Base-by-base conservation (phyloP, 2,888 invertebrate genomes). In the Troilus luridus region DNA sequence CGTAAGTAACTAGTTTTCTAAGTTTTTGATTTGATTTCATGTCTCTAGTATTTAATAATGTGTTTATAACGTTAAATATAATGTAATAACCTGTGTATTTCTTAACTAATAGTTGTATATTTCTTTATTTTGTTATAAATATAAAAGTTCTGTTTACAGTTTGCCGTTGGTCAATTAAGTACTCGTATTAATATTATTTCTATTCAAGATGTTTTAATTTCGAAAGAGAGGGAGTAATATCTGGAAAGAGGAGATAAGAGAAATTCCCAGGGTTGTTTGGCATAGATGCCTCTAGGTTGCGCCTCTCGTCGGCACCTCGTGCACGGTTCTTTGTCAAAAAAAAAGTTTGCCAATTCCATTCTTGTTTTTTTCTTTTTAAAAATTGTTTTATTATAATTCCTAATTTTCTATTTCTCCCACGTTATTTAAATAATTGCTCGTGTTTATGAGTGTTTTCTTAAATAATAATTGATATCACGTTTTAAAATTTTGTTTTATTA, bases 221-320 rank as follows among this genome's bases (percentile, higher is more conserved):
- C 14, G 60, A 60, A 27, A 60, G 88, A 88, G 88, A 88, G 88
- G 60, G 60, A 88, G 88, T 17, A 27, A 77, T 77, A 90, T 90
- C 90, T 90, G n/a, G 24, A 27, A 62, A 89, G 54, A n/a, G 24
- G 77, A 72, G 90, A 90, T 90, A 90, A 90, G 90, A 89, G 90
- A 77, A 67, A 77, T 90, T 90, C 90, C 90, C 90, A 90, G n/a
- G 90, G 90, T 59, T 90, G 59, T 24, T 59, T 90, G 54, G 77
- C 90, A 64, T 90, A 58, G n/a, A 90, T 90, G 67, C 90, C 27
- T 72, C 24, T 27, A 90, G 90, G 72, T 54, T 24, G 90, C 90
- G 77, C 72, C 90, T 72, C 90, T 77, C n/a, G 24, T 24, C 72
- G 77, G 77, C 24, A 56, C 72, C 90, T 56, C 67, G 41, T 59